These are phyloP conservation scores for Rhinichthys osculus DNA, from an alignment of 2,797 vertebrate genomes.

Conservation along the genomic window DNA sequence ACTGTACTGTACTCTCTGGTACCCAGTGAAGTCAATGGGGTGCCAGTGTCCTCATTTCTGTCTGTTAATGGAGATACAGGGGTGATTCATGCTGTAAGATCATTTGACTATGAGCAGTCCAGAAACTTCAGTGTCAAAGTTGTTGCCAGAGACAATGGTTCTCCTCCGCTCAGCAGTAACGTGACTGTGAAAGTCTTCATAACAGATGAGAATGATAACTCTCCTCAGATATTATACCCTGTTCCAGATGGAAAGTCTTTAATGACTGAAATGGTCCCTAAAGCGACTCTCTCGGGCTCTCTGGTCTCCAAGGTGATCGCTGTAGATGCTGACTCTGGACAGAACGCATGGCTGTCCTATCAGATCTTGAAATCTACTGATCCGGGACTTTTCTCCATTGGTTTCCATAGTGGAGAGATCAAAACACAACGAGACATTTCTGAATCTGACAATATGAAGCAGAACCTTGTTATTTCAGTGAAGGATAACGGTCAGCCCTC, in stretches of 20 bases:
- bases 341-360: slow-evolving; percentile 72
- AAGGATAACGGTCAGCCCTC: slow-evolving; percentile 54
- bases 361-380: slow-evolving; percentile 76
- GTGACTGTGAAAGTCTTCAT: slow-evolving; percentile 79
- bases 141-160: slow-evolving; percentile 75
- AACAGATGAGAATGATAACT: slow-evolving; percentile 83
- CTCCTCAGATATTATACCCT: slow-evolving; percentile 79
- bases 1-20: slow-evolving; percentile 55
- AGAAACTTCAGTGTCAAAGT: slow-evolving; percentile 67
- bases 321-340: slow-evolving; percentile 80
- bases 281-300: slow-evolving; percentile 64
- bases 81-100: slow-evolving; percentile 46
- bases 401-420: slow-evolving; percentile 67
- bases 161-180: slow-evolving; percentile 73
- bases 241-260: slow-evolving; percentile 66
- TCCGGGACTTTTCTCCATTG: slow-evolving; percentile 81
- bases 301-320: slow-evolving; percentile 82
- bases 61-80: slow-evolving; percentile 52
- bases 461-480: slow-evolving; percentile 65
- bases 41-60: slow-evolving; percentile 46
- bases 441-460: slow-evolving; percentile 74
- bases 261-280: slow-evolving; percentile 60
- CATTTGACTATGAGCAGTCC: slow-evolving; percentile 55
- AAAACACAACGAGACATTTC: slow-evolving; percentile 76
- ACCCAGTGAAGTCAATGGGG: slow-evolving; percentile 34